These are phyloP conservation scores for Scaptomyza polygonia DNA, from an alignment of 2,888 invertebrate genomes.

Conservation along the genomic window DNA sequence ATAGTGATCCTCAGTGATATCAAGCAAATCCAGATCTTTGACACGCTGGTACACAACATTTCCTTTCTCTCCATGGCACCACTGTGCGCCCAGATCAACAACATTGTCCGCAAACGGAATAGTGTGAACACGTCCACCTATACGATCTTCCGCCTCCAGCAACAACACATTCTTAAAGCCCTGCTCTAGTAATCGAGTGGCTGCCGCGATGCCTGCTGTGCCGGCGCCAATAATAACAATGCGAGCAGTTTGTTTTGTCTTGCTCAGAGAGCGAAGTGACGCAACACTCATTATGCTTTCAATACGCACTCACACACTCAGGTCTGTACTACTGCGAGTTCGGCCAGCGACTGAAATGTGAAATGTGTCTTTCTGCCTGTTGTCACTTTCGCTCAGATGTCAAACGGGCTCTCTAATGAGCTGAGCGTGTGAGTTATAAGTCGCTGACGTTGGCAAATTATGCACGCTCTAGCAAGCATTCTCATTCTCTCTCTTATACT, in stretches of 20 bases:
- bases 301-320: not conserved
- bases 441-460: slow-evolving; percentile 9
- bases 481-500: slow-evolving; percentile 27
- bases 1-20: slow-evolving; percentile 73
- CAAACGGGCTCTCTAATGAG: slow-evolving; percentile 21
- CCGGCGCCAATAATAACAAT: slow-evolving; percentile 84
- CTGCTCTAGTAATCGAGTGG: slow-evolving; percentile 82
- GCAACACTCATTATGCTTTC: slow-evolving; percentile 47
- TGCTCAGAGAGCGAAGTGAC: slow-evolving; percentile 46
- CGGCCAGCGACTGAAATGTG: slow-evolving; percentile 50
- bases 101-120: slow-evolving; percentile 86
- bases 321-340: slow-evolving; percentile 33
- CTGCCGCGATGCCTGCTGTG: slow-evolving; percentile 83
- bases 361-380: slow-evolving; percentile 7
- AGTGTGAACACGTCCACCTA: slow-evolving; percentile 87
- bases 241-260: slow-evolving; percentile 67
- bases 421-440: slow-evolving; percentile 6
- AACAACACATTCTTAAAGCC: slow-evolving; percentile 85
- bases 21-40: slow-evolving; percentile 70
- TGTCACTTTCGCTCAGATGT: slow-evolving; percentile 13
- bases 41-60: slow-evolving; percentile 87
- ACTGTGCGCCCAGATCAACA: slow-evolving; percentile 91
- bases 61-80: slow-evolving; percentile 88
- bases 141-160: slow-evolving; percentile 87
- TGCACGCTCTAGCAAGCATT: not conserved